Conservation (phyloP, 2,113 vertebrate genomes). For the Ahaetulla prasina region DNA sequence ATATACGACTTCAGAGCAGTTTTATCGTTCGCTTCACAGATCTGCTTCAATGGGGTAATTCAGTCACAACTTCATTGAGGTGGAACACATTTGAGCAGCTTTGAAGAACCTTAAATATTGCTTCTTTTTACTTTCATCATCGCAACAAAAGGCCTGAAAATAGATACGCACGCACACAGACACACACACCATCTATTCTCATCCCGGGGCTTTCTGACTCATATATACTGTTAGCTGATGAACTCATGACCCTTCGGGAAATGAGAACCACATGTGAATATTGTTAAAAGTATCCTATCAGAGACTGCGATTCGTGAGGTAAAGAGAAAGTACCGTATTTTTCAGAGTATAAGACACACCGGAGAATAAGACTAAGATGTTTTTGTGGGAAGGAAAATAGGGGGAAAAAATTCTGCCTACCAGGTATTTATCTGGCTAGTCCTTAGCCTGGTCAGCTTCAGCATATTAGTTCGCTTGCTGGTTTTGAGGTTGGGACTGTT, state of each 20-base stretch:
- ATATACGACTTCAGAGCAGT: neutral
- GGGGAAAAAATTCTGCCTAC: too few relatives aligned
- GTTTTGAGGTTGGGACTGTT: too few relatives aligned
- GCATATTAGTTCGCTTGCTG: too few relatives aligned
- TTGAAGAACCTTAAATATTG: neutral
- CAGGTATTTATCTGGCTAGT: too few relatives aligned
- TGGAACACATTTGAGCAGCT: neutral
- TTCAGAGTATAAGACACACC: too few relatives aligned
- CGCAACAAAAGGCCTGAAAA: neutral
- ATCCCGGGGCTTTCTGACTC: neutral
- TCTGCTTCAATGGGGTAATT: neutral
- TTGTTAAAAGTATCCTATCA: neutral
- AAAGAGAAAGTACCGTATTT: neutral
- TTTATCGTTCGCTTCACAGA: neutral
- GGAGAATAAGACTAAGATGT: too few relatives aligned
- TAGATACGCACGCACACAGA: accelerated
- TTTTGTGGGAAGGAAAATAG: too few relatives aligned
- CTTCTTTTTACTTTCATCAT: neutral
- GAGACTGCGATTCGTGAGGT: neutral
- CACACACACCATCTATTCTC: neutral
- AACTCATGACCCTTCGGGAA: neutral
- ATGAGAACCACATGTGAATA: neutral
- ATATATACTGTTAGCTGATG: neutral
- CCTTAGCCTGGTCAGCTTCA: too few relatives aligned
- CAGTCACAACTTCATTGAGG: neutral